Percentiles rank a stretch among this genome's conserved stretches.
Conservation (phyloP, 2,888 invertebrate genomes). For the Hedya salicella region DNA sequence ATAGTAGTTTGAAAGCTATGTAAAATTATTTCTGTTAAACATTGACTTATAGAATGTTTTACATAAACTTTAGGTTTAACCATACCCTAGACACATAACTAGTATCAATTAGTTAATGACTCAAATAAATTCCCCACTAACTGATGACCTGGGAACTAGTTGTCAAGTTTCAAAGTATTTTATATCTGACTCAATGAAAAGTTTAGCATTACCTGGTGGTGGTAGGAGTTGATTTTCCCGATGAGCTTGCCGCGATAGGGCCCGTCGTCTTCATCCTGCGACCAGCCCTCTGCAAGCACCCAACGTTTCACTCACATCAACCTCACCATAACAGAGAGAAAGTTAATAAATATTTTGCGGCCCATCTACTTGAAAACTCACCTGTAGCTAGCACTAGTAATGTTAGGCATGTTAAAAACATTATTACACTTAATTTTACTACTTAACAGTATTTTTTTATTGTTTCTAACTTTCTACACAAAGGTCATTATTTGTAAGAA, state of each 20-base stretch:
- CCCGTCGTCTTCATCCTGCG: slow-evolving; percentile 88
- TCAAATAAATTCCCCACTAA: slow-evolving; percentile 18
- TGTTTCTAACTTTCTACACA: slow-evolving; percentile 53
- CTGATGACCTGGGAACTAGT: neutral
- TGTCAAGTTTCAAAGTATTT: neutral
- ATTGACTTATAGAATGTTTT: too few species aligned
- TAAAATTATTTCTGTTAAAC: too few species aligned
- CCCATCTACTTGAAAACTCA: slow-evolving; percentile 9
- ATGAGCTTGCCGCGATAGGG: slow-evolving; percentile 92
- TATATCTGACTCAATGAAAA: neutral
- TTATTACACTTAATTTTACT: slow-evolving; percentile 40
- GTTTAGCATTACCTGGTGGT: slow-evolving; percentile 87
- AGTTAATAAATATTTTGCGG: slow-evolving; percentile 14
- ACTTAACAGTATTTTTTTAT: slow-evolving; percentile 49
- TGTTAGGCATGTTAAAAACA: slow-evolving; percentile 31
- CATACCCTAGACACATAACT: neutral
- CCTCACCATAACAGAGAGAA: slow-evolving; percentile 34
- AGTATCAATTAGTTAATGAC: slow-evolving; percentile 31
- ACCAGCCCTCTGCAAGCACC: slow-evolving; percentile 65
- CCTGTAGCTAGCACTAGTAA: slow-evolving; percentile 34
- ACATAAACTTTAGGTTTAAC: too few species aligned
- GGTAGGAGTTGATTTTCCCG: slow-evolving; percentile 95
- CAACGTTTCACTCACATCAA: slow-evolving; percentile 35
- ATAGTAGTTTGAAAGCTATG: too few species aligned
- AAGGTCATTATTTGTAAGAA: slow-evolving; percentile 58